Evolutionary conservation across 2,888 invertebrate species (phyloP).

Genomic region (Eupithecia pulchellata): DNA sequence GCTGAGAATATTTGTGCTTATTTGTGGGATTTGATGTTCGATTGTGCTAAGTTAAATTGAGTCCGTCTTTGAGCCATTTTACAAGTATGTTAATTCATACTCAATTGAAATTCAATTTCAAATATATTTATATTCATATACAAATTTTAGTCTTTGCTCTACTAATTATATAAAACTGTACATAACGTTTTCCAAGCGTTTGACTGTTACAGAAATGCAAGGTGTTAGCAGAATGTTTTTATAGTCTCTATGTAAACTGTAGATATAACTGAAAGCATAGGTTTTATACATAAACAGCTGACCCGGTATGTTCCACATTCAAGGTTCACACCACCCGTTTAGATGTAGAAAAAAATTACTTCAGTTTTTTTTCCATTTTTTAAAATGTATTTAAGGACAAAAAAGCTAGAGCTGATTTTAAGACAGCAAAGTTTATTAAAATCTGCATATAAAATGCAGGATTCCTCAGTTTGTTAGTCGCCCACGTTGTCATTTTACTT

Average conservation of each 20-base stretch:
- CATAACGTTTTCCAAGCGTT: neutral
- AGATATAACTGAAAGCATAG: neutral
- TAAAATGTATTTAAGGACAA: too few species aligned
- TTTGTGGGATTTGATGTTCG: neutral
- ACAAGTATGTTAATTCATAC: neutral
- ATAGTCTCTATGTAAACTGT: neutral
- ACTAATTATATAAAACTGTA: neutral
- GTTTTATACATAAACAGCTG: too few species aligned
- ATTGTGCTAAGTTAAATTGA: conserved; percentile 1
- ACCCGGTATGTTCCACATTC: too few species aligned
- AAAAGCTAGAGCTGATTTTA: too few species aligned
- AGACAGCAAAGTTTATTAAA: too few species aligned
- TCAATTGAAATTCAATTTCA: neutral
- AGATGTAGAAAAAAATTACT: too few species aligned
- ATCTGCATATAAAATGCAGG: too few species aligned
- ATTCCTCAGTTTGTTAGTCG: too few species aligned
- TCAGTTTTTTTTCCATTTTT: too few species aligned
- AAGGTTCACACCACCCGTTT: too few species aligned
- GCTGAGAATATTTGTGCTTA: conserved; percentile 22
- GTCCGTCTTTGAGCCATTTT: neutral
- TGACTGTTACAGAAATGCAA: neutral
- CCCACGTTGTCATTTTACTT: too few species aligned
- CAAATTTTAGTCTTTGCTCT: neutral
- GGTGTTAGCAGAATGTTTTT: neutral
- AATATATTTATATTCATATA: neutral